Conservation (phyloP, 2,888 invertebrate genomes). For the Gastracanthus pulcherrimus region DNA sequence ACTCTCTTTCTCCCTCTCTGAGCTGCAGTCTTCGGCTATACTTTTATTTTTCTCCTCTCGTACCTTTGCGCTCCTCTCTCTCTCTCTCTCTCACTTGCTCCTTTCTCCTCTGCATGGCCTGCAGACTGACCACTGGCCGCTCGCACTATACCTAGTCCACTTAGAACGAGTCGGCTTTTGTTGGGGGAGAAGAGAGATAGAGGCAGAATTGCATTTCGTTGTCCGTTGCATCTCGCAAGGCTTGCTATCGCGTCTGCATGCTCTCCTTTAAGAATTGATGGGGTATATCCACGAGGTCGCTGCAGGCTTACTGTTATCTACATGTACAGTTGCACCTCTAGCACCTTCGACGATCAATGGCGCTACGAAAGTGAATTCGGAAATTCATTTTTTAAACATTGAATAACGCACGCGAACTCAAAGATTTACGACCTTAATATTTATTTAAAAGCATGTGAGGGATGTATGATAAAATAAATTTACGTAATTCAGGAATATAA, state of each 20-base stretch:
- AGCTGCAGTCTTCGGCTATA: too few relatives aligned
- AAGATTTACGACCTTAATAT: slow-evolving; percentile 26
- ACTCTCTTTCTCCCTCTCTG: not conserved
- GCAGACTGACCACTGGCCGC: not conserved
- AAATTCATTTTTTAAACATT: slow-evolving; percentile 26
- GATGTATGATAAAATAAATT: too few relatives aligned
- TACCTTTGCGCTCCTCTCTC: too few relatives aligned
- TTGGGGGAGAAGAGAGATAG: not conserved
- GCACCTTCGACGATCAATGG: slow-evolving; percentile 10
- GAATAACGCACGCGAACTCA: not conserved
- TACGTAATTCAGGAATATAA: too few relatives aligned
- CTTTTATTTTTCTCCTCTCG: too few relatives aligned
- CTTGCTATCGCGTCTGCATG: not conserved
- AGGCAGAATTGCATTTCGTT: not conserved
- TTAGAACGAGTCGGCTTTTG: slow-evolving; percentile 8
- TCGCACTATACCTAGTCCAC: not conserved
- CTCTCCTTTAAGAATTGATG: not conserved
- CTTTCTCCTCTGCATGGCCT: not conserved
- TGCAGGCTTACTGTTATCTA: not conserved
- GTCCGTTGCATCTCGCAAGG: slow-evolving; percentile 4
- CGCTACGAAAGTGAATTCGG: slow-evolving; percentile 16
- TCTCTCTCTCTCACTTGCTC: not conserved
- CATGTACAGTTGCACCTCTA: not conserved
- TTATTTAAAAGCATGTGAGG: too few relatives aligned
- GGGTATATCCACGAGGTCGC: not conserved